Evolutionary conservation across 2,797 vertebrate species (phyloP), one percentile per base, ranked within the genome.

Genomic region (Huso huso): DNA sequence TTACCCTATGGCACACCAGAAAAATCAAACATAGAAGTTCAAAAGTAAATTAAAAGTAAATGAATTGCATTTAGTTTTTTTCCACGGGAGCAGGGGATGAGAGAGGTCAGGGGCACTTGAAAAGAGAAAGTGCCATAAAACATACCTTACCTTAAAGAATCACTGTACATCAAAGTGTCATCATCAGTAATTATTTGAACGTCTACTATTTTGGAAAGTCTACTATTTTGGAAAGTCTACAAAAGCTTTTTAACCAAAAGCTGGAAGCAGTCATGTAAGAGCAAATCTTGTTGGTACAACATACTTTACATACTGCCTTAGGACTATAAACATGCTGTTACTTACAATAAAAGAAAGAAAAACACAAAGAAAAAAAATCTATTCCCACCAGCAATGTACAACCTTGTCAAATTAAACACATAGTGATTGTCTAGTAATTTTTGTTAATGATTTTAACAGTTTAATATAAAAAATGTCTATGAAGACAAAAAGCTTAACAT

Each of bases 401-500:
- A 37, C 37, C 18, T 18, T 18, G 18, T 18, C 18, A 18, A 18
- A 18, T 37, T 37, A 37, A 37, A 37, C 37, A 37, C 37, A 37
- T 37, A 5, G 37, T 37, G 37, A 37, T 37, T 37, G 37, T 37
- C 37, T 37, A 1, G 37, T 37, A 4, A 37, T 37, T 37, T 37
- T 37, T 37, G 37, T 37, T 37, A 37, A 37, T 37, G 4, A 37
- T 37, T 37, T 37, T 37, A 37, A 37, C 37, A 37, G 5, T 37
- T 37, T 37, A 37, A 58, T 58, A 51, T 79, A 88, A 88, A 87
- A 83, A 71, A 78, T 88, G 76, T 10, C 75, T 86, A 82, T 84
- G 83, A 86, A 89, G 86, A 86, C 80, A 88, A 89, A 86, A 89
- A 86, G 79, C 83, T 89, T 83, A 87, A 84, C 81, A 86, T 84